Evolutionary conservation across 23 tunicate genomes (phyloP).

Genomic region (Halocynthia roretzi): DNA sequence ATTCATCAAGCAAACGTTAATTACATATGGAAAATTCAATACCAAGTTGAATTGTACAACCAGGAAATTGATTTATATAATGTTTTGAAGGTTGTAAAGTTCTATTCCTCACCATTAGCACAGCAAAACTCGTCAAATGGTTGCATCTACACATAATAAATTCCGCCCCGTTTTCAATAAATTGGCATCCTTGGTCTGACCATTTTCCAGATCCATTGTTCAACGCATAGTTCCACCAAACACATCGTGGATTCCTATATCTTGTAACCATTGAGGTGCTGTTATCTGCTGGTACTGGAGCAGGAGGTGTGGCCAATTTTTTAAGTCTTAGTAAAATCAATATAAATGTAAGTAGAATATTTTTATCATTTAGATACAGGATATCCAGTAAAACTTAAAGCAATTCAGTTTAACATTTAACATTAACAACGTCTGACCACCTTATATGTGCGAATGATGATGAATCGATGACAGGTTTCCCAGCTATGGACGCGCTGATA

Average conservation of each 20-base stretch:
- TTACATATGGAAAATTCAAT: too few species aligned
- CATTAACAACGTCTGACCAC: background rate
- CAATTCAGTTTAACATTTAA: background rate
- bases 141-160: constrained; percentile 51
- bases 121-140: constrained; percentile 87
- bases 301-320: background rate
- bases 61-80: too few species aligned
- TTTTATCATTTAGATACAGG: too few species aligned
- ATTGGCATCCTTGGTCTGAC: constrained; percentile 58
- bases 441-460: background rate
- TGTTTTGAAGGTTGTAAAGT: too few species aligned
- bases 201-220: constrained; percentile 28
- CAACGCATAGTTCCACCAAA: constrained; percentile 36
- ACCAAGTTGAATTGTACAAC: too few species aligned
- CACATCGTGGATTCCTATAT: constrained; percentile 45
- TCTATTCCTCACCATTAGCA: constrained; percentile 43
- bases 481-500: constrained; percentile 7
- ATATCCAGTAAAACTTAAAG: too few species aligned
- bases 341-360: background rate
- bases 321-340: background rate
- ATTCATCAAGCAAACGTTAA: too few species aligned
- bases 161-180: background rate
- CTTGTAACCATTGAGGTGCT: constrained; percentile 11
- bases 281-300: background rate
- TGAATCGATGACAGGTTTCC: background rate